Evolutionary conservation across 2,797 vertebrate genomes (phyloP).

Genomic region (Artibeus lituratus): DNA sequence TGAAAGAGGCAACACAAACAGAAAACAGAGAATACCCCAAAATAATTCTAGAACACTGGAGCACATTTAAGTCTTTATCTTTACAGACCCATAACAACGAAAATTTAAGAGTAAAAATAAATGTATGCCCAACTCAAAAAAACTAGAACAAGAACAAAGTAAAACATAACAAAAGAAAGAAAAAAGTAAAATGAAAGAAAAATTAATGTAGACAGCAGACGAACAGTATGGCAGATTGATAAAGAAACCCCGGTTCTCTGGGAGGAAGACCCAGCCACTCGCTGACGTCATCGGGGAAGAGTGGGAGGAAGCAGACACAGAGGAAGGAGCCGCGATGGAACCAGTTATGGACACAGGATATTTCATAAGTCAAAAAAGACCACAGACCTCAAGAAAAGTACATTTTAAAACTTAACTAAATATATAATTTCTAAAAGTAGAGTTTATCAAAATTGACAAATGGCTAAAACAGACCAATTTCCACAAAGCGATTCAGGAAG

Average conservation of each 20-base stretch:
- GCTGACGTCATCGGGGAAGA: not conserved
- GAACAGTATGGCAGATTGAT: not conserved
- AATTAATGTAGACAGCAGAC: not conserved
- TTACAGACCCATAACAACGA: not conserved
- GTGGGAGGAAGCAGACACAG: not conserved
- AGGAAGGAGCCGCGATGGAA: not conserved
- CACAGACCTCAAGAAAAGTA: not conserved
- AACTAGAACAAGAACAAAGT: not conserved
- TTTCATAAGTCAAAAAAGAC: not conserved
- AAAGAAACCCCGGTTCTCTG: not conserved
- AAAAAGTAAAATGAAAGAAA: not conserved
- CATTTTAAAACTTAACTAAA: not conserved
- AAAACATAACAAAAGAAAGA: not conserved
- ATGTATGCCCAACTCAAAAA: not conserved
- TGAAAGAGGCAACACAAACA: not conserved
- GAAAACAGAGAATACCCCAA: not conserved
- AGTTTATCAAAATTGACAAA: not conserved
- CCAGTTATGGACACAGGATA: not conserved
- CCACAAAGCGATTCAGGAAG: not conserved
- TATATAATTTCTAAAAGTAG: not conserved
- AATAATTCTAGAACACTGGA: not conserved
- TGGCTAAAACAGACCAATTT: not conserved
- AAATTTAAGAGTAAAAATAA: conserved; percentile 20
- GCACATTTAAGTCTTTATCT: not conserved
- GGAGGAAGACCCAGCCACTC: not conserved